Evolutionary conservation across 1,140 invertebrate species (phyloP).

Genomic region (Philotrypesis tridentata): DNA sequence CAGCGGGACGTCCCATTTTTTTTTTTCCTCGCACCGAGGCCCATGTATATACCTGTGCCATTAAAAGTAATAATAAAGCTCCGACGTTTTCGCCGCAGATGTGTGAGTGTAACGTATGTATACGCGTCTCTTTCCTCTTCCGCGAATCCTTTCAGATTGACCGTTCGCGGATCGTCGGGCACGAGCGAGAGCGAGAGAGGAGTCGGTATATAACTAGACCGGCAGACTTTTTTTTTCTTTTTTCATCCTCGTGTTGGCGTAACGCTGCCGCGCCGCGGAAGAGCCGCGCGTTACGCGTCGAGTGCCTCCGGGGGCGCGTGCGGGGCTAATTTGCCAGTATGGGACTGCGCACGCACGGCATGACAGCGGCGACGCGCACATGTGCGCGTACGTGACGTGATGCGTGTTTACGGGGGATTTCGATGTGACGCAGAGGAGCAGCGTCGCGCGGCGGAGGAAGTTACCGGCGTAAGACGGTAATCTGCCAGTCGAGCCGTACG

Average conservation of each 20-base stretch:
- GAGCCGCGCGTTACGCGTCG: too few relatives aligned
- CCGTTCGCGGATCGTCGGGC: constrained; percentile 30
- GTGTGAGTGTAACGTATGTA: too few relatives aligned
- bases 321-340: not conserved
- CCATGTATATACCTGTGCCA: constrained; percentile 47
- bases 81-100: constrained; percentile 25
- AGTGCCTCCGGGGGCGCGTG: not conserved
- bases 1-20: constrained; percentile 63
- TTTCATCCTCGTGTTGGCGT: too few relatives aligned
- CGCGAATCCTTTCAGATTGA: constrained; percentile 49
- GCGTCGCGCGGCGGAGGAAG: not conserved
- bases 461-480: not conserved
- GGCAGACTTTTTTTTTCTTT: not conserved
- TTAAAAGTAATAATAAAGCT: constrained; percentile 43
- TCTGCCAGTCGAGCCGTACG: not conserved
- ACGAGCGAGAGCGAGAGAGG: not conserved
- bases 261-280: not conserved
- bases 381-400: too few relatives aligned
- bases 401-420: not conserved
- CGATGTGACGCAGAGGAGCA: not conserved
- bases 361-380: not conserved
- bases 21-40: constrained; percentile 11
- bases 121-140: constrained; percentile 41
- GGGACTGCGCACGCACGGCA: too few relatives aligned
- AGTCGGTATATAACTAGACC: not conserved